A percentile compares a stretch with the other conserved stretches of the same genome.
phyloP scores from a whole-genome alignment of 2,888 invertebrate species.

The Carcina quercana region DNA sequence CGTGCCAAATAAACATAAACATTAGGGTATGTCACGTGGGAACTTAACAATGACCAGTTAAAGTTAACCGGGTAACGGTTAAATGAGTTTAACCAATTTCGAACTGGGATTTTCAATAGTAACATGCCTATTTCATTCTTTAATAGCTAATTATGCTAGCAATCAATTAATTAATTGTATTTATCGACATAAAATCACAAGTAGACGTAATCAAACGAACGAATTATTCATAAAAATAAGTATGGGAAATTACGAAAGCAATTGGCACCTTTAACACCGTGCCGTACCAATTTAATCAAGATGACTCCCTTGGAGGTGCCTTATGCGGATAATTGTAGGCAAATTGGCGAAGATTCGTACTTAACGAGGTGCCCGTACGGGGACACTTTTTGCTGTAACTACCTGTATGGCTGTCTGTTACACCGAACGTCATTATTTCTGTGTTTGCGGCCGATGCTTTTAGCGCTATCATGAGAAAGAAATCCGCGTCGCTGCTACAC shows the following conservation, averaged over 20 bases:
- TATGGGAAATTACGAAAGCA: slow-evolving; percentile 18
- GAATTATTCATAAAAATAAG: slow-evolving; percentile 18
- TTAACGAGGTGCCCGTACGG: slow-evolving; percentile 41
- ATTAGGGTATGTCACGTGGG: slow-evolving; percentile 29
- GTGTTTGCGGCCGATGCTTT: no score
- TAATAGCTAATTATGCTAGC: no score
- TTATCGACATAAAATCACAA: no score
- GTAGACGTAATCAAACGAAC: no score
- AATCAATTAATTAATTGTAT: no score
- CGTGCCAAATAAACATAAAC: slow-evolving; percentile 30
- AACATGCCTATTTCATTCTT: no score
- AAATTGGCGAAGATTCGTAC: slow-evolving; percentile 45
- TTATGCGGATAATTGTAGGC: slow-evolving; percentile 56
- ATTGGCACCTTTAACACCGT: slow-evolving; percentile 26
- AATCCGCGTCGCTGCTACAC: no score
- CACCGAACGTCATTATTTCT: no score
- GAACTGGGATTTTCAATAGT: no score
- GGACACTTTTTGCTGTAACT: slow-evolving; percentile 34
- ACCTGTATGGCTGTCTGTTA: slow-evolving; percentile 10
- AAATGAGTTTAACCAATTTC: no score
- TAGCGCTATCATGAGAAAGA: no score
- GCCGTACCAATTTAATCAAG: slow-evolving; percentile 44
- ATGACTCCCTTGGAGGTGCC: slow-evolving; percentile 37
- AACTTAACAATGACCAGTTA: slow-evolving; percentile 23
- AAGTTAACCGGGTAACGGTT: slow-evolving; percentile 22